Conservation (phyloP, 2,888 invertebrate species). For the Nymphalis c-album region DNA sequence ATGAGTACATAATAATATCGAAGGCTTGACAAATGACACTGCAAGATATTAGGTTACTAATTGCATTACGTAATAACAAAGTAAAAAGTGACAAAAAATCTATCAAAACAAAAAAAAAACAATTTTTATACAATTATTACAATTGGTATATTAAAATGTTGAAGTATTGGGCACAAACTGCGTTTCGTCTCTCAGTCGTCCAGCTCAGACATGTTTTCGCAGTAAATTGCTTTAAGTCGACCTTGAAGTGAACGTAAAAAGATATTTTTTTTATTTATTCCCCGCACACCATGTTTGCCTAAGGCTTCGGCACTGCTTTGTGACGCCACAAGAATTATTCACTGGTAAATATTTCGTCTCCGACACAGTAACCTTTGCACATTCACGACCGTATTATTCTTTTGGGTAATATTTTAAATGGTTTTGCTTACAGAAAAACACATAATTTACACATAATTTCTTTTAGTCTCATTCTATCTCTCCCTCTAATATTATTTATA, state of each 20-base stretch:
- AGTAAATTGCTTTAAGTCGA: conserved; percentile 2
- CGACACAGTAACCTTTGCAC: conserved; percentile 2
- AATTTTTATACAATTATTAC: not conserved
- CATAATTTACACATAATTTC: too few relatives aligned
- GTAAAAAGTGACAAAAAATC: too few relatives aligned
- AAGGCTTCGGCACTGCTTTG: conserved; percentile 12
- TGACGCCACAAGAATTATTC: conserved; percentile 11
- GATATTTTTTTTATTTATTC: conserved; percentile 7
- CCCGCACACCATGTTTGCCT: not conserved
- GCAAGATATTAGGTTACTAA: too few relatives aligned
- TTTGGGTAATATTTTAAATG: too few relatives aligned
- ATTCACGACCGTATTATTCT: not conserved
- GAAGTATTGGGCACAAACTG: conserved; percentile 3
- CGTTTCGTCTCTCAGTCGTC: conserved; percentile 9
- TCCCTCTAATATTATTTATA: too few relatives aligned
- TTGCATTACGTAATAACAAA: too few relatives aligned
- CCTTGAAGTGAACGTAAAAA: conserved; percentile 13
- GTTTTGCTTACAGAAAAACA: too few relatives aligned
- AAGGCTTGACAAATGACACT: too few relatives aligned
- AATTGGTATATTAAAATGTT: not conserved
- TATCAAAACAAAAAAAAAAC: too few relatives aligned
- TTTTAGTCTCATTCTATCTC: too few relatives aligned
- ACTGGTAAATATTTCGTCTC: conserved; percentile 1
- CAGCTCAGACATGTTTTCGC: conserved; percentile 3
- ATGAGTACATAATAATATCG: too few relatives aligned